Base-by-base conservation (phyloP, 2,113 vertebrate genomes). In the Sporophila hypoxantha region DNA sequence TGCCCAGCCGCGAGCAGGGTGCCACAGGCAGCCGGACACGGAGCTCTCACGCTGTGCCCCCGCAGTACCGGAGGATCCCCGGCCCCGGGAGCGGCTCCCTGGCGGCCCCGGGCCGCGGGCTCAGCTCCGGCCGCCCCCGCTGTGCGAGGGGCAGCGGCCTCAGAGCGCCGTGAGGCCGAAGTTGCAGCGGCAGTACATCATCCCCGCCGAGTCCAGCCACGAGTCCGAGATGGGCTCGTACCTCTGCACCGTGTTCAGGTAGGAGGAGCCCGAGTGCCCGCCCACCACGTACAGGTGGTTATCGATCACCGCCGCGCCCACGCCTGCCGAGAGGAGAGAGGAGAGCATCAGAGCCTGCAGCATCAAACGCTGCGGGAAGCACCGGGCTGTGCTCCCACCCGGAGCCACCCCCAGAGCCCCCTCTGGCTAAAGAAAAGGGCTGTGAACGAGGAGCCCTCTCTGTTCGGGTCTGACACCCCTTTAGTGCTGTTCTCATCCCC, bases 111-210 rank as follows among this genome's bases (percentile, higher is more conserved):
- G 32, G 29, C 29, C 52, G 17, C 85, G 66, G 85, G 30, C 27
- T 17, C 42, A 64, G 73, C 88, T 85, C 91, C 53, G 42, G 37
- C 59, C 23, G 8, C 47, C 47, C 29, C 1, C 17, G 6, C n/a
- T n/a, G n/a, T 4, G 2, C 55, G 12, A 14, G 71, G 25, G 27
- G 5, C 27, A 1, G 73, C 3, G 34, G 6, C 12, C 95, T 99
- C 98, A 99, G 95, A 99, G 98, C 4, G 99, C 98, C 30, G 99
- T 98, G 66, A 99, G 96, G 84, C 99, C 99, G 94, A 99, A 99
- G 92, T 99, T 99, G 97, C 99, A 99, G 19, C 99, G 98, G 80
- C 99, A 99, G 94, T 98, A 98, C 96, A 98, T 97, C 99, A 99
- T 99, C 53, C 98, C 98, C 8, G 98, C 98, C 2, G 98, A 98